Evolutionary conservation across 2,888 invertebrate genomes (phyloP).

Genomic region (Beris chalybata): DNA sequence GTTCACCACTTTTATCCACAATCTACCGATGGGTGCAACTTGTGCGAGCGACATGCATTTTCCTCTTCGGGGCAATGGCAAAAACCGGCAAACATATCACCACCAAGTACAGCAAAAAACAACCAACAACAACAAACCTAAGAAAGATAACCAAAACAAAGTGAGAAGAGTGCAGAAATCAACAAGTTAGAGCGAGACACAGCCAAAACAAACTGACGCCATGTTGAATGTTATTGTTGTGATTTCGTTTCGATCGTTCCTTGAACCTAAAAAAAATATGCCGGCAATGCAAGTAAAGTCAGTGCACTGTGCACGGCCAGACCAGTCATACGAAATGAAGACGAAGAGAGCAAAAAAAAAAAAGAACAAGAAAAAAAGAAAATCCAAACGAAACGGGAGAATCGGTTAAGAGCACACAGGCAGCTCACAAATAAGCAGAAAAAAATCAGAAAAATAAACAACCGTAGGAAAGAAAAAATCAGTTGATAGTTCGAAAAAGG

Average conservation of each 20-base stretch:
- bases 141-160: conserved; percentile 27
- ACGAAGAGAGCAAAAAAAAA: background rate
- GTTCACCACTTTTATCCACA: background rate
- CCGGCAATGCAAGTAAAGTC: conserved; percentile 23
- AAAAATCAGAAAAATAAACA: no score
- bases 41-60: conserved; percentile 15
- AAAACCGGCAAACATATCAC: conserved; percentile 31
- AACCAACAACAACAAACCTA: conserved; percentile 29
- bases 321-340: background rate
- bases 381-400: no score
- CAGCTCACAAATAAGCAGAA: no score
- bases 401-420: no score
- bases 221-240: conserved; percentile 31
- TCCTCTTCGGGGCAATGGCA: background rate
- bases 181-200: conserved; percentile 33
- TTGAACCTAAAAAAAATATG: conserved; percentile 26
- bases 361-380: no score
- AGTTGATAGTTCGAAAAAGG: no score
- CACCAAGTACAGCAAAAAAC: conserved; percentile 30
- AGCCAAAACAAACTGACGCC: conserved; percentile 36
- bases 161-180: conserved; percentile 20
- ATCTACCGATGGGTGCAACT: conserved; percentile 23
- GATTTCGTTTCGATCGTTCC: conserved; percentile 31
- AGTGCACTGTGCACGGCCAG: conserved; percentile 10
- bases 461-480: no score